Conservation (phyloP, 2,113 vertebrate species). For the Peromyscus maniculatus region DNA sequence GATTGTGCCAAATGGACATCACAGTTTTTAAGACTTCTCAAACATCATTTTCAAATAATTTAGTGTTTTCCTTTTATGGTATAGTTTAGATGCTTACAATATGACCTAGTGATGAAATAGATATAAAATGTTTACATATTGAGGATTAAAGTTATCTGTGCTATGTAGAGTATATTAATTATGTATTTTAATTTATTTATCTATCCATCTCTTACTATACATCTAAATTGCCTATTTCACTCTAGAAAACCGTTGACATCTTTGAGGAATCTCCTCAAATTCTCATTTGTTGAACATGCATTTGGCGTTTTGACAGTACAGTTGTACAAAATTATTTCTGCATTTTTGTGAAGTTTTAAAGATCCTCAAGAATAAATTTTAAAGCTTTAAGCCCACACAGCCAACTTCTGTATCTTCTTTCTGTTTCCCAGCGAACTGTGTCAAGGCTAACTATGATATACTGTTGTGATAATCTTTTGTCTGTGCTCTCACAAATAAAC, state of each 20-base stretch:
- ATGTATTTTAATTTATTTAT: not conserved
- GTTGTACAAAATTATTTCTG: not conserved
- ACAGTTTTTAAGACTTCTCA: not conserved
- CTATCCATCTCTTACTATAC: not conserved
- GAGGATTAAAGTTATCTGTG: not conserved
- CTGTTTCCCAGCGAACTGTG: not conserved
- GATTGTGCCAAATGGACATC: not conserved
- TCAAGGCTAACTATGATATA: not conserved
- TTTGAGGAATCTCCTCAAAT: not conserved
- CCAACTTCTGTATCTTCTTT: not conserved
- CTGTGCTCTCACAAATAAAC: too few species aligned
- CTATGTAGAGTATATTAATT: not conserved
- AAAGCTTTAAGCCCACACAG: not conserved
- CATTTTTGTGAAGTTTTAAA: slow-evolving; percentile 33
- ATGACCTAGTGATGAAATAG: not conserved
- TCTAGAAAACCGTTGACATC: not conserved
- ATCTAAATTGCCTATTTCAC: not conserved
- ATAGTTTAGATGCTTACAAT: not conserved
- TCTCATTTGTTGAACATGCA: not conserved
- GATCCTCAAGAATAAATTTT: not conserved
- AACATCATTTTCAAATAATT: slow-evolving; percentile 1
- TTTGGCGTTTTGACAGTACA: not conserved
- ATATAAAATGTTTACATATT: not conserved
- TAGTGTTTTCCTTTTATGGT: not conserved
- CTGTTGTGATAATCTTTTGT: too few species aligned